A percentile compares a stretch with the other conserved stretches of the same genome.
Conservation (phyloP, 2,797 vertebrate genomes). For the Gymnodraco acuticeps region DNA sequence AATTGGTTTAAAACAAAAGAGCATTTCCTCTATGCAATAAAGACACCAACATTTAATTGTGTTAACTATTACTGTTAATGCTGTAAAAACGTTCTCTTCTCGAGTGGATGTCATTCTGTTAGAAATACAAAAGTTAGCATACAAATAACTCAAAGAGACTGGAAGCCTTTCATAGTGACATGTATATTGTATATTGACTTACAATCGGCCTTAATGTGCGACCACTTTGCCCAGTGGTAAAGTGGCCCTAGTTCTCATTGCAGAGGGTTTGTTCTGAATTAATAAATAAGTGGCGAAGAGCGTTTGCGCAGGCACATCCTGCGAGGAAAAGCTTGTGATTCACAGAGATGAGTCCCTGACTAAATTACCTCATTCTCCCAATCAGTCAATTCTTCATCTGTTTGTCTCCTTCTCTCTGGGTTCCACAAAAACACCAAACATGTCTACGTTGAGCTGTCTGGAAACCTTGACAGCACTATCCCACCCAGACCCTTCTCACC, state of each 20-base stretch:
- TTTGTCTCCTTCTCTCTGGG: constrained; percentile 1
- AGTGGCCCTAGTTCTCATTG: background rate
- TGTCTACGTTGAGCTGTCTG: background rate
- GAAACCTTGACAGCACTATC: constrained; percentile 11
- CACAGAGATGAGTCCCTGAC: constrained; percentile 3
- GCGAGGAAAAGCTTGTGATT: constrained; percentile 24
- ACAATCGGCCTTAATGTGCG: background rate
- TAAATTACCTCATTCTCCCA: constrained; percentile 11
- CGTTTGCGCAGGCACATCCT: background rate
- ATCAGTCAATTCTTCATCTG: constrained; percentile 2
- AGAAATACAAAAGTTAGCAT: background rate
- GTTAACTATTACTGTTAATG: background rate
- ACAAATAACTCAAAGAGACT: background rate
- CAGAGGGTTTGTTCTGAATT: constrained; percentile 1
- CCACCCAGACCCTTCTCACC: constrained; percentile 11
- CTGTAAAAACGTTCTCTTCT: background rate
- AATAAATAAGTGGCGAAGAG: background rate
- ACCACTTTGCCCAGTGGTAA: background rate
- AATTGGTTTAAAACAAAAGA: constrained; percentile 5
- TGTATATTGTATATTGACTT: background rate
- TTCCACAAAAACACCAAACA: constrained; percentile 8
- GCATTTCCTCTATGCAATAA: background rate
- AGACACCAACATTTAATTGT: background rate
- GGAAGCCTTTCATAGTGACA: constrained; percentile 1
- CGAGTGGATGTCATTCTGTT: background rate